Percentiles rank a stretch among this genome's conserved stretches.
phyloP scores from a whole-genome alignment of 2,113 vertebrate species.

The Rynchops niger region DNA sequence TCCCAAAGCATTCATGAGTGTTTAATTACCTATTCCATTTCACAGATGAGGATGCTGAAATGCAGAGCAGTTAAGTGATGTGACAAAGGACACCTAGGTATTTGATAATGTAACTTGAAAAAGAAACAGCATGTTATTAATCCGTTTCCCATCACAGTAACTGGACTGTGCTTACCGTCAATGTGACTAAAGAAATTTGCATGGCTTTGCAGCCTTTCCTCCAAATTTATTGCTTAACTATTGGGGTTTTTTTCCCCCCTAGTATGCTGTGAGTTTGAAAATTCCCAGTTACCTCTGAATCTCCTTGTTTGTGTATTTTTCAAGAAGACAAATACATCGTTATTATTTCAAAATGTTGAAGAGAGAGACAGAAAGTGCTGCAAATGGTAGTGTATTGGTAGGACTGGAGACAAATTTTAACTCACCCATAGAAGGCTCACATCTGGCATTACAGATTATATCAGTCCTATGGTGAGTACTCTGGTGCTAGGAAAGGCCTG shows the following conservation, averaged over 20 bases:
- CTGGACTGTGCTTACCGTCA: neutral
- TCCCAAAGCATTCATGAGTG: slow-evolving; percentile 49
- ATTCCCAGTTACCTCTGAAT: neutral
- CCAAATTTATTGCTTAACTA: neutral
- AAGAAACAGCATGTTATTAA: slow-evolving; percentile 45
- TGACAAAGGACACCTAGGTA: slow-evolving; percentile 39
- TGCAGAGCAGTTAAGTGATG: slow-evolving; percentile 42
- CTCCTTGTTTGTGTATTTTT: neutral
- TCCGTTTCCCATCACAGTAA: slow-evolving; percentile 5
- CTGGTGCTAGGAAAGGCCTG: neutral
- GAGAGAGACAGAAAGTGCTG: neutral
- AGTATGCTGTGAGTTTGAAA: neutral
- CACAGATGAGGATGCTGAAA: slow-evolving; percentile 42
- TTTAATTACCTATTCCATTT: slow-evolving; percentile 47
- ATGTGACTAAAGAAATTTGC: neutral
- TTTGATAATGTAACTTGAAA: slow-evolving; percentile 58
- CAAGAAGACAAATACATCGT: neutral
- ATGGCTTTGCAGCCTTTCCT: neutral
- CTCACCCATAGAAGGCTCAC: neutral
- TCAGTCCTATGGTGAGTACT: neutral
- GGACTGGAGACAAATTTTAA: neutral
- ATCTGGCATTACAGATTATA: neutral
- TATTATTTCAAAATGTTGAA: neutral
- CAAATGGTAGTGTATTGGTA: neutral
- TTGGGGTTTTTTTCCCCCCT: neutral